Conservation (phyloP, 2,797 vertebrate species). For the Neomorphus geoffroyi region DNA sequence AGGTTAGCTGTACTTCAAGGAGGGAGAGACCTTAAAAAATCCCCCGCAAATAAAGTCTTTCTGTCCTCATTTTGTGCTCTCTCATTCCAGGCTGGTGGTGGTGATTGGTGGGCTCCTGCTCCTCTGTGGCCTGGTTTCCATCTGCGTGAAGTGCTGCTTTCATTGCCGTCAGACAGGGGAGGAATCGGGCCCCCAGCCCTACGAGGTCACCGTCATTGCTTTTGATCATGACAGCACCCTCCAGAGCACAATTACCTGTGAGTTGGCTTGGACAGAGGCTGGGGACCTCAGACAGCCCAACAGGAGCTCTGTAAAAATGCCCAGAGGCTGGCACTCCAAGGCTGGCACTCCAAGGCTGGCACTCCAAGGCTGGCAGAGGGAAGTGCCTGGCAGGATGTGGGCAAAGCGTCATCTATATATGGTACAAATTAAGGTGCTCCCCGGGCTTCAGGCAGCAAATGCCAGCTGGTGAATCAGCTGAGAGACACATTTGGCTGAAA, state of each 20-base stretch:
- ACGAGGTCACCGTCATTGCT: slow-evolving; percentile 80
- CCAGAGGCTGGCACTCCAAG: background rate
- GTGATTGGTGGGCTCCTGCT: slow-evolving; percentile 71
- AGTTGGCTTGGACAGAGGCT: slow-evolving; percentile 9
- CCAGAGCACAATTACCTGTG: slow-evolving; percentile 81
- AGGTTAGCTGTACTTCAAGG: background rate
- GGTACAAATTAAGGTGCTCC: background rate
- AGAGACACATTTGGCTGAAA: background rate
- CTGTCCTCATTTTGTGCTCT: background rate
- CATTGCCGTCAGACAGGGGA: slow-evolving; percentile 63
- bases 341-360: too few relatives aligned
- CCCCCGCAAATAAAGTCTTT: background rate
- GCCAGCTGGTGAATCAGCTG: background rate
- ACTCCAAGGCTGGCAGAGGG: background rate
- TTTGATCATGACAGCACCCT: slow-evolving; percentile 82
- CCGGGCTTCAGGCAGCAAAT: background rate
- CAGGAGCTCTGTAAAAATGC: background rate
- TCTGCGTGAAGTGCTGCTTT: slow-evolving; percentile 74
- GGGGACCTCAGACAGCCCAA: fast-evolving
- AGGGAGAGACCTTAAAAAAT: background rate
- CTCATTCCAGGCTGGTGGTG: slow-evolving; percentile 70
- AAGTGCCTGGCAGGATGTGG: background rate
- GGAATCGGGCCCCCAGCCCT: slow-evolving; percentile 61
- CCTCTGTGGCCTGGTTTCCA: slow-evolving; percentile 69
- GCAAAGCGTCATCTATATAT: fast-evolving